Conservation (phyloP, 2,888 invertebrate species). For the Eilema sororculum region DNA sequence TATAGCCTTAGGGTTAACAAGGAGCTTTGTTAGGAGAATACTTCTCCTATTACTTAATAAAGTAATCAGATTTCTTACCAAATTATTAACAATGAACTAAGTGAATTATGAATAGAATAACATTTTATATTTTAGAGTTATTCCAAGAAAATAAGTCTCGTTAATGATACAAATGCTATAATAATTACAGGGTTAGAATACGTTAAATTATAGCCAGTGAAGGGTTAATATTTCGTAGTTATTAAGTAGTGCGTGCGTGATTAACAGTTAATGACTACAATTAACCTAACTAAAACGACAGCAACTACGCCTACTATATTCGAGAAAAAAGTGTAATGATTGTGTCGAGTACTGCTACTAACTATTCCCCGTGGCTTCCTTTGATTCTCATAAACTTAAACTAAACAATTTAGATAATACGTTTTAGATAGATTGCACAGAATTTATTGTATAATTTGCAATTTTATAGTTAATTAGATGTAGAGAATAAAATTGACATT, state of each 20-base stretch:
- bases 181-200: not conserved
- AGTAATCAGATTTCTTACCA: not conserved
- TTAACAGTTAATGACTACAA: not conserved
- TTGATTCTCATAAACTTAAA: too few relatives aligned
- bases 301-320: not conserved
- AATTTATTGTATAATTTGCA: too few relatives aligned
- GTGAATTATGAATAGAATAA: not conserved
- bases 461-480: too few relatives aligned
- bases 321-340: not conserved
- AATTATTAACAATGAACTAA: not conserved
- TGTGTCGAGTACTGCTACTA: not conserved
- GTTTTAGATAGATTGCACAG: too few relatives aligned
- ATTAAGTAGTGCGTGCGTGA: not conserved
- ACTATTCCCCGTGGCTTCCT: not conserved
- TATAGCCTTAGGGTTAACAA: not conserved
- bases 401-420: too few relatives aligned
- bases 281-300: not conserved
- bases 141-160: not conserved
- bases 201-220: not conserved
- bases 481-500: too few relatives aligned
- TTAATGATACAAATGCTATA: slow-evolving; percentile 13
- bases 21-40: slow-evolving; percentile 1
- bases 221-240: not conserved
- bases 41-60: not conserved
- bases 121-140: not conserved